phyloP scores from a whole-genome alignment of 2,113 vertebrate species.

The Archilochus colubris region DNA sequence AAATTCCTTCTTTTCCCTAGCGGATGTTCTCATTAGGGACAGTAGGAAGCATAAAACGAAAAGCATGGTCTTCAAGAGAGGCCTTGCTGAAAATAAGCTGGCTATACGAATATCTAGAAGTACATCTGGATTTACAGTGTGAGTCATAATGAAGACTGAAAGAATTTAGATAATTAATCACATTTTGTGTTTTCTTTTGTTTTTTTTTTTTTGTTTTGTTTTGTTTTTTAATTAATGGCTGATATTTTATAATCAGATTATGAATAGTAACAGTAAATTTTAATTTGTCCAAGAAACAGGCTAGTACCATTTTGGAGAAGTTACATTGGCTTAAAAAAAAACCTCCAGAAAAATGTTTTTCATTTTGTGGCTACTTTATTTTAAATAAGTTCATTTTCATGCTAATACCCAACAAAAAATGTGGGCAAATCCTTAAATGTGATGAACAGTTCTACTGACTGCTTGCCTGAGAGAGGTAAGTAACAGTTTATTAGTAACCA shows the following conservation, averaged over 20 bases:
- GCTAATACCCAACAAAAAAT: background rate
- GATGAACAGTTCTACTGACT: background rate
- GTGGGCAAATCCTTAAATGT: background rate
- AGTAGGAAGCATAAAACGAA: background rate
- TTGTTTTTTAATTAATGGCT: background rate
- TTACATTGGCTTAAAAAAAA: background rate
- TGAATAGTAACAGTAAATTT: background rate
- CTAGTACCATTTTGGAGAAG: background rate
- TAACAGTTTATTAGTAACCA: background rate
- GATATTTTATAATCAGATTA: background rate
- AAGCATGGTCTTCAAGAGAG: background rate
- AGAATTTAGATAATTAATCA: background rate
- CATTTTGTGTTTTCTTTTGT: background rate
- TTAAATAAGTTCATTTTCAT: background rate
- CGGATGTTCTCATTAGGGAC: background rate
- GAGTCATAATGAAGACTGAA: background rate
- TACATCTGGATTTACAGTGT: background rate
- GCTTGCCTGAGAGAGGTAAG: background rate
- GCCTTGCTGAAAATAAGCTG: background rate
- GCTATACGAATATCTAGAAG: background rate
- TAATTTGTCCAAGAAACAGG: background rate
- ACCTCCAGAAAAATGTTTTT: background rate
- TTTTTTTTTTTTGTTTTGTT: background rate
- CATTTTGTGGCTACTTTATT: background rate
- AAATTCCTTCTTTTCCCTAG: background rate